Evolutionary conservation across 1,140 invertebrate genomes (phyloP).

Genomic region (Apolygus lucorum): DNA sequence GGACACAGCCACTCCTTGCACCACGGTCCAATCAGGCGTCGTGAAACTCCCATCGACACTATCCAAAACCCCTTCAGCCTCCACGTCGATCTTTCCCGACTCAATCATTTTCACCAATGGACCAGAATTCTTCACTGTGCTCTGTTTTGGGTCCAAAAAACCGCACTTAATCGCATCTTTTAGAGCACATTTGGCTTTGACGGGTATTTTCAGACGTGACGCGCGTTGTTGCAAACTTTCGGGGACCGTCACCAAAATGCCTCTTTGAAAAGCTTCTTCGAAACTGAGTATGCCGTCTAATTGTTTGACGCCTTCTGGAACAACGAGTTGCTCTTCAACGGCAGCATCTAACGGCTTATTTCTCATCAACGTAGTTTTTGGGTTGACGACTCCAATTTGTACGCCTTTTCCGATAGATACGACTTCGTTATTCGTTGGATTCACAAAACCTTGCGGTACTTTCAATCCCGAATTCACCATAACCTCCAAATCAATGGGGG

Average conservation of each 20-base stretch:
- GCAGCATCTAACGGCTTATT: constrained; percentile 69
- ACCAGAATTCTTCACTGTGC: constrained; percentile 68
- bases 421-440: constrained; percentile 60
- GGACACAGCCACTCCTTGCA: constrained; percentile 40
- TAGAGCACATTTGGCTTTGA: constrained; percentile 50
- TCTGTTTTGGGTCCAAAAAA: constrained; percentile 63
- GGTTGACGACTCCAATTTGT: constrained; percentile 61
- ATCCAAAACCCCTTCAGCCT: constrained; percentile 57
- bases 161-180: constrained; percentile 68
- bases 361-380: constrained; percentile 63
- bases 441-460: constrained; percentile 68
- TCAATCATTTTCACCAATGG: constrained; percentile 60
- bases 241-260: constrained; percentile 42
- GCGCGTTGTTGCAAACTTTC: constrained; percentile 32
- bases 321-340: constrained; percentile 59
- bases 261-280: constrained; percentile 40
- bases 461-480: constrained; percentile 63
- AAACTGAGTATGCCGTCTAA: constrained; percentile 43
- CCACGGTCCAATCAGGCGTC: not conserved
- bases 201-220: not conserved
- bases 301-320: constrained; percentile 48
- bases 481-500: constrained; percentile 64
- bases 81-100: constrained; percentile 61
- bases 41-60: constrained; percentile 37
- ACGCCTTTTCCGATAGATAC: constrained; percentile 64